Evolutionary conservation across 53 echinoderm and acorn worm genomes (phyloP), one percentile per base, ranked within the genome.

Genomic region (Crossaster papposus): DNA sequence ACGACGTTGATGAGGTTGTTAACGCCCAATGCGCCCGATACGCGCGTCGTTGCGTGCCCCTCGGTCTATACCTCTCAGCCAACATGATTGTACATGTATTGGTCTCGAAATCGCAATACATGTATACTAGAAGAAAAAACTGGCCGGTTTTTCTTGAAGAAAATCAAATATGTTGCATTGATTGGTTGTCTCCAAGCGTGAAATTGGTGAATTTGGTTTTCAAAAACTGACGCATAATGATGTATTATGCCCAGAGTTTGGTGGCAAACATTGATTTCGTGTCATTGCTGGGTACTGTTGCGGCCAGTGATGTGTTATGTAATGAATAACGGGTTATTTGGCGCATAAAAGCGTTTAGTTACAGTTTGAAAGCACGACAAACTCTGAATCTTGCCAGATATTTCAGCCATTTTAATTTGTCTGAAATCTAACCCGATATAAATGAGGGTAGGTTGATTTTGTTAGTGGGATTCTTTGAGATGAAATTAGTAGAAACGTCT

Each of bases 121-220:
- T 18, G 36, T 4, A n/a, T n/a, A n/a, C n/a, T n/a, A 7, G 35
- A 64, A 13, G 14, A 83, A 44, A 44, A 65, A 37, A 38, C 22
- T 36, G 44, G 36, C 44, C 31, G 2, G 10, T 51, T 52, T 28
- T 78, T 23, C n/a, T 31, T 31, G 35, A 5, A 20, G 33, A 85
- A 32, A 72, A 72, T 54, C 72, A 85, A 73, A 53, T 33, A 22
- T 36, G 87, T 37, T 38, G 77, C 64, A 87, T 87, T 77, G 87
- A 87, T 87, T 36, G 76, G 76, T 38, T 51, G 4, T 32, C 18
- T 23, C 87, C 38, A 62, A 76, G 87, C 87, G 87, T 51, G 74
- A 87, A 87, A 87, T 87, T 77, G 64, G 33, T 33, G 72, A 77
- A 77, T 87, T 50, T 30, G 84, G 53, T 65, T 52, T 28, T 71